Percentiles rank a stretch among this genome's conserved stretches.
phyloP scores from a whole-genome alignment of 1,140 invertebrate species.

The Glomeris maerens region DNA sequence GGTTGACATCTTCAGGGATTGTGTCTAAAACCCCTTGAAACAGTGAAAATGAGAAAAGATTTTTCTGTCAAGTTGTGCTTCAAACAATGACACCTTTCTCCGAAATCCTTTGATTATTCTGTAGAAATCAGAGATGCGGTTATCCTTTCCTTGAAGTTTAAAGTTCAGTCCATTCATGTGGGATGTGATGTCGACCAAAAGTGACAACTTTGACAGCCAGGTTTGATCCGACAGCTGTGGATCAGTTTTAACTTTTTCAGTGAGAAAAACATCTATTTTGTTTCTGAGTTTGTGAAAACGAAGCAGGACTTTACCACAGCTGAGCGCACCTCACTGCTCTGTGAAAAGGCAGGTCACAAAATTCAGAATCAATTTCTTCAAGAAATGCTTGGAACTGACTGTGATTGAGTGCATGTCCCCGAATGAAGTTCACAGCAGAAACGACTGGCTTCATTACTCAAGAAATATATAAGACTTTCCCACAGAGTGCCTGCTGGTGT shows the following conservation, averaged over 20 bases:
- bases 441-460: conserved; percentile 22
- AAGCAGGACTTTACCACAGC: conserved; percentile 26
- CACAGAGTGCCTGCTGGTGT: no score
- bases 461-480: conserved; percentile 19
- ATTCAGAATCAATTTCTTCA: conserved; percentile 24
- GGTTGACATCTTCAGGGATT: no score
- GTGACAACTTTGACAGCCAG: conserved; percentile 17
- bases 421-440: conserved; percentile 26
- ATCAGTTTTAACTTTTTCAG: conserved; percentile 10
- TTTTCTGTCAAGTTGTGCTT: no score
- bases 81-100: no score
- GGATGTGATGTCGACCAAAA: conserved; percentile 13
- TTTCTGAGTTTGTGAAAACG: conserved; percentile 24
- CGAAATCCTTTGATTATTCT: background rate
- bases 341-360: conserved; percentile 24
- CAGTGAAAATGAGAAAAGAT: no score
- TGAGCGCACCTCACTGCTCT: conserved; percentile 28
- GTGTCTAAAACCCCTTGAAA: no score
- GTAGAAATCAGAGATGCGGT: background rate
- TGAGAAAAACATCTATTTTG: conserved; percentile 16
- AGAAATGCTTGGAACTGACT: conserved; percentile 24
- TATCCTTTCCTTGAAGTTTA: conserved; percentile 8
- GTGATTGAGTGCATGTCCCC: conserved; percentile 22
- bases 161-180: conserved; percentile 5
- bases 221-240: conserved; percentile 9